Evolutionary conservation across 1,140 invertebrate species (phyloP).

Genomic region (Drosophila sproati): DNA sequence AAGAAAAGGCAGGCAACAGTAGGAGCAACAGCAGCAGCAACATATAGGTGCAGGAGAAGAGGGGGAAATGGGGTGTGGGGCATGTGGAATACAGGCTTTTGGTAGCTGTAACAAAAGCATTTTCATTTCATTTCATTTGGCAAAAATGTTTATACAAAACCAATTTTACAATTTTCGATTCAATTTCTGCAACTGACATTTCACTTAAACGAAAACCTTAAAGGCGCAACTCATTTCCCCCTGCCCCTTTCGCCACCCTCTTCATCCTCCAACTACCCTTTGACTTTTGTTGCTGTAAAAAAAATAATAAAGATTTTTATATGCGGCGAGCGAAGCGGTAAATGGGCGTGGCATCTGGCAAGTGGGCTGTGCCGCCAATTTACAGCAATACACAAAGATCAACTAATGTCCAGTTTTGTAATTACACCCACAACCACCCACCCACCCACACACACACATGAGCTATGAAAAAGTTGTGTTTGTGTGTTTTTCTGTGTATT

Average conservation of each 20-base stretch:
- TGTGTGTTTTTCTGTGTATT: neutral
- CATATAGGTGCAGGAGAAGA: neutral
- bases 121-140: conserved; percentile 78
- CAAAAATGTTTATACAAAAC: conserved; percentile 83
- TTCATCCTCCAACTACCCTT: conserved; percentile 3
- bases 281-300: conserved; percentile 30
- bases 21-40: neutral
- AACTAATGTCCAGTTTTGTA: conserved; percentile 38
- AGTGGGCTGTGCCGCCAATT: neutral
- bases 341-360: neutral
- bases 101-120: conserved; percentile 73
- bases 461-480: conserved; percentile 40
- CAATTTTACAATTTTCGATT: conserved; percentile 83
- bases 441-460: conserved; percentile 21
- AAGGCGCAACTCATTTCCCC: conserved; percentile 77
- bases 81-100: conserved; percentile 6
- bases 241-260: neutral
- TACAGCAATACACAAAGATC: conserved; percentile 17
- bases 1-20: conserved; percentile 36
- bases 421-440: conserved; percentile 19
- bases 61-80: neutral
- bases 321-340: neutral
- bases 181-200: conserved; percentile 83
- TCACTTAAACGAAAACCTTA: conserved; percentile 83
- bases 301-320: conserved; percentile 16